Conservation (phyloP, 2,113 vertebrate species). For the Myrmophylax atrothorax region DNA sequence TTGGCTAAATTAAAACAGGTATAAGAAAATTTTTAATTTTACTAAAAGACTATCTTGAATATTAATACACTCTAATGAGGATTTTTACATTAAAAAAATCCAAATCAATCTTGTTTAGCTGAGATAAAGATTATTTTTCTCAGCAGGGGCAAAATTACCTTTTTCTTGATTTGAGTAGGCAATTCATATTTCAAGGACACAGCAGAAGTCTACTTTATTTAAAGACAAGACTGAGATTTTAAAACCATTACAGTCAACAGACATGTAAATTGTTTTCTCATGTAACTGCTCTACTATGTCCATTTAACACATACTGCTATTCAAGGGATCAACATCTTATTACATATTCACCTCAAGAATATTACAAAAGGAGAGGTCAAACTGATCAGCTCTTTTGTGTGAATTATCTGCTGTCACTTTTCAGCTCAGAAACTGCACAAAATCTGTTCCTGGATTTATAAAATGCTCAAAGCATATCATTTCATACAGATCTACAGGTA, state of each 20-base stretch:
- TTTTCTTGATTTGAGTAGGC: not conserved
- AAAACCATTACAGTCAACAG: not conserved
- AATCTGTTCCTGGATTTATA: not conserved
- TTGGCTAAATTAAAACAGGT: not conserved
- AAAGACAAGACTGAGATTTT: not conserved
- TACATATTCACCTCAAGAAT: not conserved
- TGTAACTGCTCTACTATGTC: not conserved
- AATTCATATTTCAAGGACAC: not conserved
- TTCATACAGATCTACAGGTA: not conserved
- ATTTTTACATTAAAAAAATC: not conserved
- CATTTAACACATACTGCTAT: not conserved
- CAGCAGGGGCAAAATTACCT: not conserved
- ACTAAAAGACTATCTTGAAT: not conserved
- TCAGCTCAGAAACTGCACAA: not conserved
- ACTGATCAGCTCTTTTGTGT: not conserved
- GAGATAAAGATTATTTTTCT: not conserved
- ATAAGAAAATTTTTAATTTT: not conserved
- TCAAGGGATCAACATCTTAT: not conserved
- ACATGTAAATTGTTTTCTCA: not conserved
- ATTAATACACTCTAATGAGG: not conserved
- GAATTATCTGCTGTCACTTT: not conserved
- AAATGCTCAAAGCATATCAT: not conserved
- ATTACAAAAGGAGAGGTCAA: not conserved
- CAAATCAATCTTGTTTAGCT: not conserved
- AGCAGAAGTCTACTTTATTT: not conserved